Conservation (phyloP, 2,113 vertebrate species). For the Eulemur macaco region DNA sequence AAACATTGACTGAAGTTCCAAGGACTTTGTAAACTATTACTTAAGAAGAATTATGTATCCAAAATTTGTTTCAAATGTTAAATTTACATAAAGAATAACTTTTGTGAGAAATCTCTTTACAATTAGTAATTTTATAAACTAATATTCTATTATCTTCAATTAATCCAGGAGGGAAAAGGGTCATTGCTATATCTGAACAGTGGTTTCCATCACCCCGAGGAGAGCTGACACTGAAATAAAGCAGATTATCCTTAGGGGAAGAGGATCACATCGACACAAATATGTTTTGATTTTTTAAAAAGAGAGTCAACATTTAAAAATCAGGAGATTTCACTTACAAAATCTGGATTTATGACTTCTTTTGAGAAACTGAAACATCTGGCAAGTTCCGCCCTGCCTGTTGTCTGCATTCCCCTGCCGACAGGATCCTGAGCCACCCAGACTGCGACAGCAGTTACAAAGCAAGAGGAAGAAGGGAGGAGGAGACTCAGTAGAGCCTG, state of each 20-base stretch:
- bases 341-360: neutral
- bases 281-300: neutral
- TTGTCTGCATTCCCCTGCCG: neutral
- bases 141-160: constrained; percentile 9
- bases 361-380: neutral
- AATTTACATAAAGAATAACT: constrained; percentile 57
- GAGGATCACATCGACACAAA: neutral
- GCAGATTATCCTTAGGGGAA: neutral
- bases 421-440: neutral
- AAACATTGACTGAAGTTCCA: neutral
- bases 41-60: neutral
- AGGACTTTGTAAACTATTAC: neutral
- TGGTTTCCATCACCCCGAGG: neutral
- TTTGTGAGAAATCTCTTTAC: constrained; percentile 32
- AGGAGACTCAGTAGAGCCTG: neutral
- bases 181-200: neutral
- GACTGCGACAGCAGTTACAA: neutral
- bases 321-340: constrained; percentile 12
- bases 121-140: constrained; percentile 28
- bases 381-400: neutral
- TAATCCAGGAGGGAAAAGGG: neutral
- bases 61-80: constrained; percentile 61
- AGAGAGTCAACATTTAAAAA: constrained; percentile 1
- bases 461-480: neutral
- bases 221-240: neutral